Base-by-base conservation (phyloP, 2,113 vertebrate genomes). In the Mormyrus lacerda region DNA sequence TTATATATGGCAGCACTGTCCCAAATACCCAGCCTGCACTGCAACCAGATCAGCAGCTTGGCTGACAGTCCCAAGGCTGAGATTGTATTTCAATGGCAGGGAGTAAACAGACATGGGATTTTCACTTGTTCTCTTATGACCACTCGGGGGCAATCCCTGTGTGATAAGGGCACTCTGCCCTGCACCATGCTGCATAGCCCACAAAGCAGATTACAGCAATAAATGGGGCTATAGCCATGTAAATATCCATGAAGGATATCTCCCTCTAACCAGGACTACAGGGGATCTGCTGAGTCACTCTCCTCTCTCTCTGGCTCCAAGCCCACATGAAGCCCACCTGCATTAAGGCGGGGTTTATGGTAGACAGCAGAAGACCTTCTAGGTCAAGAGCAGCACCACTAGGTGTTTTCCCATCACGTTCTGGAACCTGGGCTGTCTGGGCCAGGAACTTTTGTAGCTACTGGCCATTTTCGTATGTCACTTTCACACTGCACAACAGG, bases 81-180 rank as follows among this genome's bases (percentile, higher is more conserved):
- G 82, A 27, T 79, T 53, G 89, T 73, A 79, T 89, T 87, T 89
- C 84, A 76, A n/a, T 42, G 84, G 89, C 89, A 48, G 58, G n/a
- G 53, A 53, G 84, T 89, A 55, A 87, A 76, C 58, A 51, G 84
- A 69, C 61, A 48, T 84, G 27, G 31, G 84, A 45, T 50, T 85
- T 65, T 85, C 82, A 84, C 50, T 42, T 69, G 45, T 50, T 86
- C 58, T 69, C 89, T 44, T 87, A 39, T 39, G 69, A 53, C 27
- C 27, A 19, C 31, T 31, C 50, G 21, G 45, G 47, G 55, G 45
- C 27, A 42, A 51, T 27, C 89, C 84, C 17, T 42, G 39, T 11
- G 58, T 35, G 50, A 47, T 17, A 47, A 85, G 21, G 39, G 24
- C 31, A 69, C n/a, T 51, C 55, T 85, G 84, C 89, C 42, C 58